These are phyloP conservation scores for Nebria ingens DNA, from an alignment of 1,140 invertebrate species.

Conservation along the genomic window DNA sequence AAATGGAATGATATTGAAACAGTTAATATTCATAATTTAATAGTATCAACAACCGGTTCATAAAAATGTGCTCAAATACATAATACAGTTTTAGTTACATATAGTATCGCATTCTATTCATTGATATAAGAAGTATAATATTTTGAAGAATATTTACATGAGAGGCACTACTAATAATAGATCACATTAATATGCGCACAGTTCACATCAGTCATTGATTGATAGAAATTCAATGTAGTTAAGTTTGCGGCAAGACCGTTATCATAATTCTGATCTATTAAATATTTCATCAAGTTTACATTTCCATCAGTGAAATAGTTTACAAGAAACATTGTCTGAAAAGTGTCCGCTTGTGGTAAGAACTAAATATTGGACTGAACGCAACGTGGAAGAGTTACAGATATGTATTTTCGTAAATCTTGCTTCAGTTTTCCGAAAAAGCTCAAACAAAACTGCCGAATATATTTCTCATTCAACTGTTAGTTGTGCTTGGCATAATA, in stretches of 20 bases:
- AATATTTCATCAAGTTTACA: no score
- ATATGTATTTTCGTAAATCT: background rate
- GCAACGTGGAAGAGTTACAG: background rate
- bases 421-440: background rate
- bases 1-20: conserved; percentile 4
- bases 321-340: background rate
- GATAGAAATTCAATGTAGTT: background rate
- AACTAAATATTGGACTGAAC: background rate
- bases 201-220: background rate
- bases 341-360: background rate
- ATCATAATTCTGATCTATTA: no score
- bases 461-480: background rate
- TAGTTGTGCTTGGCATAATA: background rate
- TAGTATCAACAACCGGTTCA: background rate
- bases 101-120: background rate
- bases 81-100: conserved; percentile 5
- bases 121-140: background rate
- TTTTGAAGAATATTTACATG: conserved; percentile 8
- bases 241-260: background rate
- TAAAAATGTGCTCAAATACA: conserved; percentile 3
- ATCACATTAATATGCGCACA: conserved; percentile 7
- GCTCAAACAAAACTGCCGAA: background rate
- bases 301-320: background rate
- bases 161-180: conserved; percentile 7
- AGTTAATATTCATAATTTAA: background rate